Base-by-base conservation (phyloP, 2,797 vertebrate genomes). In the Chloroceryle amazona region DNA sequence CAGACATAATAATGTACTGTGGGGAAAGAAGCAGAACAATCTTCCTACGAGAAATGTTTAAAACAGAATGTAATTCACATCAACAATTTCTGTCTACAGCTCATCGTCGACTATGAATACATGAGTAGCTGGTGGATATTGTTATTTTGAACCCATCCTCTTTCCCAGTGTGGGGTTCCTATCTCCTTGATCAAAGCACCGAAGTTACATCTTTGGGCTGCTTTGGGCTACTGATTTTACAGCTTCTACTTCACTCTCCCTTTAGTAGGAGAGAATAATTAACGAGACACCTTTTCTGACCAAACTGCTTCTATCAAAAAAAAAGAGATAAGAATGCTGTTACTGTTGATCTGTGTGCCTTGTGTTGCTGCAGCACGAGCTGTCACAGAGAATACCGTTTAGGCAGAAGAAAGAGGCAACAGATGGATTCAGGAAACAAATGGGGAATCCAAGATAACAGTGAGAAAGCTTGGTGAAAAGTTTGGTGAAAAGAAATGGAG, bases 351-450 rank as follows among this genome's bases (percentile, higher is more conserved):
- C 71, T 46, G 21, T 39, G 26, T 55, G 46, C 23, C 9, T 29
- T 60, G 25, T 39, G 75, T 44, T 73, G 28, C 73, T 74, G 29
- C 23, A 75, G 49, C 39, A 0, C 73, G 66, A 83, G 25, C 54
- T 71, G 39, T 33, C 79, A 47, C 13, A 47, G 25, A 47, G 37
- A 91, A n/a, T 46, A 72, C 72, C 37, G 39, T 25, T 41, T 28
- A 83, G 70, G 62, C 31, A 49, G 25, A 63, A 63, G 39, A 54
- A 86, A 87, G 37, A 78, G 35, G 21, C 39, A 88, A 37, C 82
- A 95, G 65, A 76, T 82, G 71, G 73, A 71, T 90, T 66, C 52
- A 74, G 71, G 81, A 95, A 92, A 89, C 44, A 81, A 89, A 89
- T 11, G 8, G 16, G 20, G 37, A 93, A 52, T 63, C 78, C 80